phyloP scores from a whole-genome alignment of 2,113 vertebrate species.

The Hemicordylus capensis region DNA sequence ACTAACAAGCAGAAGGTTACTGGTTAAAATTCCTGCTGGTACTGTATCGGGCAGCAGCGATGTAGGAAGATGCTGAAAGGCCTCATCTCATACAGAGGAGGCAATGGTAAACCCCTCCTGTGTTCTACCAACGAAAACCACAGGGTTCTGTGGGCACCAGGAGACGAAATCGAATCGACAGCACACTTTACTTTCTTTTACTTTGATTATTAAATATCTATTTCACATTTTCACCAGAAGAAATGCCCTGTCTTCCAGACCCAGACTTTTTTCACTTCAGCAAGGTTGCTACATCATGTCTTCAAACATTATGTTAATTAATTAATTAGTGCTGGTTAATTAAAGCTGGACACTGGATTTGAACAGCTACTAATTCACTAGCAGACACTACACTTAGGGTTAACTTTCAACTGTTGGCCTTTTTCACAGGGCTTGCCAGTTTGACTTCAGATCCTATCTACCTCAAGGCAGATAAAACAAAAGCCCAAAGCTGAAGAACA shows the following conservation, averaged over 20 bases:
- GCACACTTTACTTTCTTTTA: no score
- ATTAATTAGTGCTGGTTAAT: background rate
- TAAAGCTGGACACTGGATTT: background rate
- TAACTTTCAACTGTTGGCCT: background rate
- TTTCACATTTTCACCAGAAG: background rate
- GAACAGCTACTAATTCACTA: background rate
- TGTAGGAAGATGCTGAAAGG: no score
- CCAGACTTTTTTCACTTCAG: background rate
- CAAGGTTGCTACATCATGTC: background rate
- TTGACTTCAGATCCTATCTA: background rate
- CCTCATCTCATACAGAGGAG: no score
- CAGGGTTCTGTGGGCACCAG: no score
- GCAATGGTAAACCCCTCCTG: no score
- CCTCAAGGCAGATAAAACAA: background rate
- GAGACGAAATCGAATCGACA: no score
- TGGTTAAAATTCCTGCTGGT: no score
- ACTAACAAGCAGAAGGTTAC: no score
- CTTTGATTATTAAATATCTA: no score
- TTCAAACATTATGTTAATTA: background rate
- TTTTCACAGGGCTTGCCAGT: background rate
- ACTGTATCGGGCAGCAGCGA: no score
- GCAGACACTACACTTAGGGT: background rate
- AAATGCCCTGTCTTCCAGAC: no score
- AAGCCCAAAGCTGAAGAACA: background rate
- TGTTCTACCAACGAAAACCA: no score